Percentiles rank a stretch among this genome's conserved stretches.
Evolutionary conservation across 2,888 invertebrate genomes (phyloP).

Genomic region (Parthenolecanium corni): DNA sequence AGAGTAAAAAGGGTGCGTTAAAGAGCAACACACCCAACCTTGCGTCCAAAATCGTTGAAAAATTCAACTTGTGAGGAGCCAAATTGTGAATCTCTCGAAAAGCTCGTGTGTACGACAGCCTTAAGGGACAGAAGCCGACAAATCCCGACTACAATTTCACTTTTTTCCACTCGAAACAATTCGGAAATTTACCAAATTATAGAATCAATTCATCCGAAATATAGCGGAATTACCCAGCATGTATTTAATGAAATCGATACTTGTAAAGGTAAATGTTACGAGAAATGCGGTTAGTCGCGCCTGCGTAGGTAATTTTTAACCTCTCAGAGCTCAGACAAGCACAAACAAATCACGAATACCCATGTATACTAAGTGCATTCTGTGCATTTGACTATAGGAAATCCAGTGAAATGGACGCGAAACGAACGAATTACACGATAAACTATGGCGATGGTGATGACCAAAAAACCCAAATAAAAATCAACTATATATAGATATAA

Average conservation of each 20-base stretch:
- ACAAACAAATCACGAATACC: slow-evolving; percentile 1
- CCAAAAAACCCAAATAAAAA: background rate
- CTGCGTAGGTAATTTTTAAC: slow-evolving; percentile 4
- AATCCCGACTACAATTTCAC: too few relatives aligned
- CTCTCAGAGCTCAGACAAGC: slow-evolving; percentile 1
- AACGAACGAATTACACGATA: background rate
- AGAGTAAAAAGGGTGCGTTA: too few relatives aligned
- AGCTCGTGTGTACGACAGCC: too few relatives aligned
- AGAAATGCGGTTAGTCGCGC: background rate
- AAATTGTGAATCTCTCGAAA: too few relatives aligned
- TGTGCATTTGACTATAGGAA: background rate
- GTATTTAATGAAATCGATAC: slow-evolving; percentile 23
- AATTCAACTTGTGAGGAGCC: too few relatives aligned
- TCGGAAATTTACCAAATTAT: too few relatives aligned
- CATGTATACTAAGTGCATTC: background rate
- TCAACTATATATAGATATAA: background rate
- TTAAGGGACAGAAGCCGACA: too few relatives aligned
- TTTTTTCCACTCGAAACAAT: too few relatives aligned
- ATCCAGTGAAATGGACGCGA: background rate
- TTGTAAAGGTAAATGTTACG: slow-evolving; percentile 18
- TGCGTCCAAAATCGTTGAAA: too few relatives aligned
- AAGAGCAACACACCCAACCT: too few relatives aligned
- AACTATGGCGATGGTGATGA: background rate
- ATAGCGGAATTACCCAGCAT: slow-evolving; percentile 10
- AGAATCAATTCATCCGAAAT: slow-evolving; percentile 16